Evolutionary conservation across 92 coral and sea anemone species (phyloP), one percentile per base, ranked within the genome.

Genomic region (Umimayanthus kanabou): DNA sequence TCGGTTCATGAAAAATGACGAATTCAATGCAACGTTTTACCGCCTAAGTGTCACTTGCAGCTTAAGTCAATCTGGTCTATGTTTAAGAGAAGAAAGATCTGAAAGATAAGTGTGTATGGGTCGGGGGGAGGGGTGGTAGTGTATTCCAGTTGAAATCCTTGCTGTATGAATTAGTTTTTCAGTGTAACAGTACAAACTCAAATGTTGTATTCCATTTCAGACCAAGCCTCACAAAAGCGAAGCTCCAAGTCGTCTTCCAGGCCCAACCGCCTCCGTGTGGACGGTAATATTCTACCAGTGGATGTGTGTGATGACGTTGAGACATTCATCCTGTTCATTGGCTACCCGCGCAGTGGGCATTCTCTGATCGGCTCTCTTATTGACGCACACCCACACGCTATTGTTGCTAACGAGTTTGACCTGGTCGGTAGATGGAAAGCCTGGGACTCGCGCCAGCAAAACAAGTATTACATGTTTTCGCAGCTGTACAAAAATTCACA

Each of bases 321-420:
- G 77, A 94, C 91, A 15, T 90, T 97, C 39, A 87, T 94, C 1
- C 73, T 97, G 73, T 97, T 97, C 73, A 95, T 97, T 42, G 99
- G 99, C 33, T 97, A 97, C 70, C 93, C 98, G 22, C 92, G 98
- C 0, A 97, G 99, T 66, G 99, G 99, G 8, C 98, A 95, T 86
- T 93, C 99, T 2, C 98, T 97, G 1, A 88, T 97, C 76, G 93
- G 99, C 73, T 94, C 99, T 53, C 92, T 97, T 33, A 90, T 97
- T 75, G 99, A 97, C 84, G 99, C 99, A 6, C 99, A 97, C 66
- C 99, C 99, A 28, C 94, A 95, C 85, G 91, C 92, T 39, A 89
- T 94, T 85, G 89, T 97, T 70, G 98, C 99, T 43, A 92, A 97
- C 92, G 99, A 97, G 89, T 92, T 92, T 87, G 94, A 97, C 88